phyloP scores from a whole-genome alignment of 2,888 invertebrate genomes.

The Choristoneura rosaceana region DNA sequence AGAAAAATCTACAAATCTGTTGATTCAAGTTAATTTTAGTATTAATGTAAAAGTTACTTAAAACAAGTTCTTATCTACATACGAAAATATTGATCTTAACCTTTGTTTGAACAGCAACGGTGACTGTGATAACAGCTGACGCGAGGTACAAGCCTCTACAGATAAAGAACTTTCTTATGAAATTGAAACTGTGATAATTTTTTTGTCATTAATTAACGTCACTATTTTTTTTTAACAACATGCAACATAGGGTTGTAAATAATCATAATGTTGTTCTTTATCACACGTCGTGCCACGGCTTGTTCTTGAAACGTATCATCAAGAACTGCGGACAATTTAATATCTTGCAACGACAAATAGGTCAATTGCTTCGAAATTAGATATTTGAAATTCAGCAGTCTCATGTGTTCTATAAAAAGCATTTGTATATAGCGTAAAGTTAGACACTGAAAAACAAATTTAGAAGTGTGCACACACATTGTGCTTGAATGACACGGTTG shows the following conservation, averaged over 20 bases:
- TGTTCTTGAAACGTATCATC: slow-evolving; percentile 16
- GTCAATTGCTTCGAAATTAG: slow-evolving; percentile 41
- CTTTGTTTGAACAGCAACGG: slow-evolving; percentile 53
- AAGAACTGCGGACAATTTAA: slow-evolving; percentile 22
- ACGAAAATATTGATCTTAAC: slow-evolving; percentile 63
- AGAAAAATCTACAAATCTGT: slow-evolving; percentile 15
- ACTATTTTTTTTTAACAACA: slow-evolving; percentile 10
- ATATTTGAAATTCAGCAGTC: slow-evolving; percentile 35
- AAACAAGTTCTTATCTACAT: slow-evolving; percentile 38
- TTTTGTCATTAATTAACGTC: background rate
- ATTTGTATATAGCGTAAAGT: slow-evolving; percentile 22
- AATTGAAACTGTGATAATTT: slow-evolving; percentile 6
- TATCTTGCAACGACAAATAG: slow-evolving; percentile 34
- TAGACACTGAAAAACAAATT: slow-evolving; percentile 7
- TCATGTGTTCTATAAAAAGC: slow-evolving; percentile 33
- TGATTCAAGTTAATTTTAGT: slow-evolving; percentile 12
- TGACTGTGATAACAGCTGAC: slow-evolving; percentile 48
- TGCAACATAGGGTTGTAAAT: slow-evolving; percentile 18
- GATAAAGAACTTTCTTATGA: slow-evolving; percentile 31
- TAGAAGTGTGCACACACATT: slow-evolving; percentile 12
- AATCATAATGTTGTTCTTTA: slow-evolving; percentile 7
- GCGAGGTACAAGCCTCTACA: slow-evolving; percentile 31
- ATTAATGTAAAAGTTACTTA: slow-evolving; percentile 28
- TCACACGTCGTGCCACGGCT: background rate
- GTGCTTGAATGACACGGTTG: slow-evolving; percentile 21